Evolutionary conservation across 2,888 invertebrate species (phyloP).

Genomic region (Pterostichus niger): DNA sequence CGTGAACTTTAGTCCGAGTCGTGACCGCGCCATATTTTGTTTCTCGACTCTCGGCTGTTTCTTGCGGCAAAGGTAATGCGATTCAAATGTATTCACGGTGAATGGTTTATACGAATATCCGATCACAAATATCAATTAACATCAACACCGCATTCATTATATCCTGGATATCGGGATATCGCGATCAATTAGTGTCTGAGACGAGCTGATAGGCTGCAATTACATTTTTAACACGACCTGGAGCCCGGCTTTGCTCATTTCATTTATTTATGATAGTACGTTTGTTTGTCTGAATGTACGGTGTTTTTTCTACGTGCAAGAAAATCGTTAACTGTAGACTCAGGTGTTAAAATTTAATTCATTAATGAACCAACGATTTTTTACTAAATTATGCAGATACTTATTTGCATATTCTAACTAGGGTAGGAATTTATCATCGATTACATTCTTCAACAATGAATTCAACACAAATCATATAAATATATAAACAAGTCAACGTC

Average conservation of each 20-base stretch:
- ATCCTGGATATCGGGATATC: constrained; percentile 60
- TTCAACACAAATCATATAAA: too few relatives aligned
- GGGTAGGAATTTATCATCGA: constrained; percentile 36
- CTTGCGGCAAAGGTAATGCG: constrained; percentile 60
- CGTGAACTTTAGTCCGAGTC: constrained; percentile 62
- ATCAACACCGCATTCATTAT: constrained; percentile 66
- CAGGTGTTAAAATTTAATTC: constrained; percentile 43
- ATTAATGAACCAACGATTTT: constrained; percentile 33
- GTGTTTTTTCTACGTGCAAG: constrained; percentile 20
- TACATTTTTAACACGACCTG: constrained; percentile 55
- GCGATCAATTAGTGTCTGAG: constrained; percentile 63
- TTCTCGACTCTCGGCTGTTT: constrained; percentile 43
- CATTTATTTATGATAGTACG: constrained; percentile 55
- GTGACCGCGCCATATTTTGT: constrained; percentile 57
- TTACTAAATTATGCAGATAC: constrained; percentile 22
- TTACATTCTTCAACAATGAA: constrained; percentile 2
- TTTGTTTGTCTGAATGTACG: constrained; percentile 37
- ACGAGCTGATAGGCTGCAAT: constrained; percentile 57
- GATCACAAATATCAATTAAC: constrained; percentile 67
- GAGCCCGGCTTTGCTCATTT: constrained; percentile 12
- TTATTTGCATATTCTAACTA: constrained; percentile 39
- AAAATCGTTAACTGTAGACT: constrained; percentile 20
- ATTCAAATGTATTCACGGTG: constrained; percentile 66
- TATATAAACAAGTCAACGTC: too few relatives aligned
- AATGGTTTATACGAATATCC: constrained; percentile 67